A percentile compares a stretch with the other conserved stretches of the same genome.
phyloP scores from a whole-genome alignment of 2,797 vertebrate species.

The Rhinella marina region DNA sequence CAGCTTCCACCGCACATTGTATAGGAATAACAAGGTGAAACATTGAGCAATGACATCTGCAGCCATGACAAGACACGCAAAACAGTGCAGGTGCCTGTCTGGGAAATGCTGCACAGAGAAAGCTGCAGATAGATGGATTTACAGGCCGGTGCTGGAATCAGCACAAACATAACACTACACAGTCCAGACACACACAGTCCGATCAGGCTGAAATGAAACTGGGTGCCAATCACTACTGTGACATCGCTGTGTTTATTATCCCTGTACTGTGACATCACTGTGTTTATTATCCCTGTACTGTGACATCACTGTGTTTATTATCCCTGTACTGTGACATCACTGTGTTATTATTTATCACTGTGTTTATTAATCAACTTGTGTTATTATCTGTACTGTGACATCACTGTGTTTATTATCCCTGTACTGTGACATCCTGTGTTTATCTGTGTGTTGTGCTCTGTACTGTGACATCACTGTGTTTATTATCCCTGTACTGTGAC shows the following conservation, averaged over 20 bases:
- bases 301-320: too few relatives aligned
- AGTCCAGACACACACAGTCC: not conserved
- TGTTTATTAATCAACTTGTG: too few relatives aligned
- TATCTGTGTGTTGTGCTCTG: not conserved
- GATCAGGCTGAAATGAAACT: not conserved
- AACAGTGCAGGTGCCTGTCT: not conserved
- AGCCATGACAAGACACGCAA: slow-evolving; percentile 27
- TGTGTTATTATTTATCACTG: too few relatives aligned
- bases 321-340: too few relatives aligned
- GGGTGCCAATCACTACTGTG: not conserved
- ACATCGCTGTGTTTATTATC: not conserved
- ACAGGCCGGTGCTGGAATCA: not conserved
- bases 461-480: not conserved
- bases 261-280: too few relatives aligned
- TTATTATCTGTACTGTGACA: too few relatives aligned
- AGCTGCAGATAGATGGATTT: not conserved
- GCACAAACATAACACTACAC: not conserved
- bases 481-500: too few relatives aligned
- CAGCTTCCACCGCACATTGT: not conserved
- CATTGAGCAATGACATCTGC: not conserved
- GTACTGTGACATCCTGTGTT: too few relatives aligned
- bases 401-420: too few relatives aligned
- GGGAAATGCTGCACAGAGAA: not conserved
- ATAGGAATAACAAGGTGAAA: slow-evolving; percentile 12
- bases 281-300: too few relatives aligned